These are phyloP conservation scores for Neolamprologus modestus DNA, from an alignment of 2,113 vertebrate genomes.

Conservation along the genomic window DNA sequence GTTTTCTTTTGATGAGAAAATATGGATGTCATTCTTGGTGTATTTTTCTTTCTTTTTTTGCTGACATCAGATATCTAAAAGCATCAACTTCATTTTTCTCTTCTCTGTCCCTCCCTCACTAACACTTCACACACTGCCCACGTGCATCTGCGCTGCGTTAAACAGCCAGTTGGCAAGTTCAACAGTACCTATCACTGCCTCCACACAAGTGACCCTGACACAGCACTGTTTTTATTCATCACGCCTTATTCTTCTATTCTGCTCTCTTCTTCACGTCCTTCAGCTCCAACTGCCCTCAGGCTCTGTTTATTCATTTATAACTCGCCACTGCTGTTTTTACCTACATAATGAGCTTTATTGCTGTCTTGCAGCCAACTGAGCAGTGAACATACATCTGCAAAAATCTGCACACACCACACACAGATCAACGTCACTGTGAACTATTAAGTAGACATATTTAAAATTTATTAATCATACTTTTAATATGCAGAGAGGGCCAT, in stretches of 20 bases:
- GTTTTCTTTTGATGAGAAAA: neutral
- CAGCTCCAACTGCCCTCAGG: constrained; percentile 3
- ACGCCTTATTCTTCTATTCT: neutral
- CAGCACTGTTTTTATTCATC: constrained; percentile 14
- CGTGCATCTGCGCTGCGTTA: neutral
- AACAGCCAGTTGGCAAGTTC: constrained; percentile 19
- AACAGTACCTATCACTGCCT: constrained; percentile 18
- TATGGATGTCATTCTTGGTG: neutral
- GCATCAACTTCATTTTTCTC: neutral
- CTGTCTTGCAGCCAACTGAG: neutral
- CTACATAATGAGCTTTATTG: neutral
- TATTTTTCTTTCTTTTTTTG: neutral
- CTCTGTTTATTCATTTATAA: constrained; percentile 22
- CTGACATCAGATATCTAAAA: neutral
- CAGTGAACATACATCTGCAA: neutral
- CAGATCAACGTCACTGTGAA: neutral
- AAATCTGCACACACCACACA: neutral
- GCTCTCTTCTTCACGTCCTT: neutral
- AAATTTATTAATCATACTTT: constrained; percentile 11
- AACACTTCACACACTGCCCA: neutral
- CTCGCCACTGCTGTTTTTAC: neutral
- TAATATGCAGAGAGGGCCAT: neutral
- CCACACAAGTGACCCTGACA: constrained; percentile 32
- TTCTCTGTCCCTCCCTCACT: neutral
- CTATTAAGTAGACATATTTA: neutral